Evolutionary conservation across 1,140 invertebrate species (phyloP).

Genomic region (Drosophila simulans): DNA sequence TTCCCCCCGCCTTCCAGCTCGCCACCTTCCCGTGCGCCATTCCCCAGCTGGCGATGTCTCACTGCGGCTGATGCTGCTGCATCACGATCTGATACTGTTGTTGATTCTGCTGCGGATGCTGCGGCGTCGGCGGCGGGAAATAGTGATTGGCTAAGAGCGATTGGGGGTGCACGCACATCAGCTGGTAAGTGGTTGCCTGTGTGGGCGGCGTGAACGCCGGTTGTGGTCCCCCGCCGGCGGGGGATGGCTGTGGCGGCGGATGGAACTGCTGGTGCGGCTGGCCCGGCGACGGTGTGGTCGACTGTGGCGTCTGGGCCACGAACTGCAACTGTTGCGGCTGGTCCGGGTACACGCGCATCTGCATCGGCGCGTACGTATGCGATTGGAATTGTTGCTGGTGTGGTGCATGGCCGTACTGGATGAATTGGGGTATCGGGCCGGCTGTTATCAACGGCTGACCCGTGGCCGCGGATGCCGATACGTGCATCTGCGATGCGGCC

Average conservation of each 20-base stretch:
- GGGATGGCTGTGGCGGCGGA: constrained; percentile 86
- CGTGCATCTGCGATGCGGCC: constrained; percentile 89
- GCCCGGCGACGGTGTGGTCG: constrained; percentile 88
- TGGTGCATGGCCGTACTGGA: constrained; percentile 87
- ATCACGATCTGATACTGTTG: constrained; percentile 78
- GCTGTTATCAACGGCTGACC: constrained; percentile 93
- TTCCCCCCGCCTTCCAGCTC: constrained; percentile 14
- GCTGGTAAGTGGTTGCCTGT: constrained; percentile 84
- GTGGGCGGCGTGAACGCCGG: constrained; percentile 78
- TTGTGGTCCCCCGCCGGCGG: constrained; percentile 85
- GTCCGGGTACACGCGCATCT: constrained; percentile 88
- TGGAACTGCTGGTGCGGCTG: constrained; percentile 87
- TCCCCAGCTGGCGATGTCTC: constrained; percentile 48
- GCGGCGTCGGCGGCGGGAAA: constrained; percentile 68
- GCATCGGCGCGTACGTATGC: constrained; percentile 85
- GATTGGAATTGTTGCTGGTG: constrained; percentile 87
- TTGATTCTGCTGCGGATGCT: constrained; percentile 77
- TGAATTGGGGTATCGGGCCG: constrained; percentile 87
- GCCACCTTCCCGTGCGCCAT: constrained; percentile 39
- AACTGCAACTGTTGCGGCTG: constrained; percentile 87
- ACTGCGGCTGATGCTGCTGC: constrained; percentile 82
- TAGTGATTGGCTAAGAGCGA: constrained; percentile 82
- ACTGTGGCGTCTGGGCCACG: constrained; percentile 87
- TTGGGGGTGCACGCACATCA: constrained; percentile 86
- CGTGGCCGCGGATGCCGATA: constrained; percentile 90